Evolutionary conservation across 2,797 vertebrate species (phyloP).

Genomic region (Myotis pilosus): DNA sequence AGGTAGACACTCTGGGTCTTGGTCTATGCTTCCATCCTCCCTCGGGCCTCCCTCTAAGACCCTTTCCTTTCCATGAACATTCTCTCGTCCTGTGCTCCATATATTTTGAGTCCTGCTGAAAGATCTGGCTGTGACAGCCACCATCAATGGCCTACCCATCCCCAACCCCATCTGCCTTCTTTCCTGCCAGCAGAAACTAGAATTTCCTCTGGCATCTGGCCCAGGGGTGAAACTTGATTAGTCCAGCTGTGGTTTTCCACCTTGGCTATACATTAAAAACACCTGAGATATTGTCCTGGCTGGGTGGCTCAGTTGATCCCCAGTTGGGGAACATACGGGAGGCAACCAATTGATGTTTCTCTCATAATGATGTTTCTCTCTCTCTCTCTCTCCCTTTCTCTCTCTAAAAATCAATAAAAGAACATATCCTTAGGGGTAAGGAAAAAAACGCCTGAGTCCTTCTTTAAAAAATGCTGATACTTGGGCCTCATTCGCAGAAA

Average conservation of each 20-base stretch:
- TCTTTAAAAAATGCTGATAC: background rate
- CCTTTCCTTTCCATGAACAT: background rate
- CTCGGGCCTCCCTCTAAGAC: background rate
- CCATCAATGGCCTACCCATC: rapidly evolving
- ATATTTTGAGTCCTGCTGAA: background rate
- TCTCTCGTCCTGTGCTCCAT: background rate
- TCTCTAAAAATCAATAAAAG: too few species aligned
- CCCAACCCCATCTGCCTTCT: background rate
- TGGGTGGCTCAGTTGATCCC: too few species aligned
- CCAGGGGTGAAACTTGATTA: background rate
- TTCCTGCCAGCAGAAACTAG: background rate
- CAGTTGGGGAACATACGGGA: too few species aligned
- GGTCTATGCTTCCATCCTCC: background rate
- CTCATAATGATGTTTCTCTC: too few species aligned
- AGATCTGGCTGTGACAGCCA: background rate
- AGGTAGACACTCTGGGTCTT: background rate
- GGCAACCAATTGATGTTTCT: too few species aligned
- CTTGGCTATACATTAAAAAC: background rate
- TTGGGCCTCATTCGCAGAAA: background rate
- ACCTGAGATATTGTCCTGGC: background rate
- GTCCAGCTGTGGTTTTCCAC: background rate
- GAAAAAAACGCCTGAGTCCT: background rate
- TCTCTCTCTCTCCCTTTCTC: too few species aligned
- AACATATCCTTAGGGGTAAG: too few species aligned
- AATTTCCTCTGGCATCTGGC: background rate